phyloP scores from a whole-genome alignment of 2,113 vertebrate species.

The Thalassoma bifasciatum region DNA sequence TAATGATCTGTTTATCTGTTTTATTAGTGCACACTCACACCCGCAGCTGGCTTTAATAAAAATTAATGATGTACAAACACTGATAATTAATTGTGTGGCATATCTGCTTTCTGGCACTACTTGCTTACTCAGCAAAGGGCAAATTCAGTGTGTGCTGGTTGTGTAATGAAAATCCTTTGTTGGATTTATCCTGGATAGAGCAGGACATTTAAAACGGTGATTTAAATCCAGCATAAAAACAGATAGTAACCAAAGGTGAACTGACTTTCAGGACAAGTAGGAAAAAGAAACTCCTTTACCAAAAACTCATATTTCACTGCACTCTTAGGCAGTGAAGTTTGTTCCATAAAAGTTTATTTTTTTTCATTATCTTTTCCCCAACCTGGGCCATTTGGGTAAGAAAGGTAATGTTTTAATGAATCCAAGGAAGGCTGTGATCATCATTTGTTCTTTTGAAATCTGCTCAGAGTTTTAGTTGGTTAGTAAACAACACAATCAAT shows the following conservation, averaged over 20 bases:
- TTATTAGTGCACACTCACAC: slow-evolving; percentile 59
- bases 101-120: slow-evolving; percentile 60
- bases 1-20: slow-evolving; percentile 78
- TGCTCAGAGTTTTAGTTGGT: no score
- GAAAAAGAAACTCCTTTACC: background rate
- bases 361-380: no score
- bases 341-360: no score
- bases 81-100: slow-evolving; percentile 79
- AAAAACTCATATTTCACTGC: no score
- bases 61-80: slow-evolving; percentile 81
- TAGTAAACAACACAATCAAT: no score
- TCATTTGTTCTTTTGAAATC: no score
- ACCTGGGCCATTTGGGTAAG: no score
- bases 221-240: background rate
- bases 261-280: background rate
- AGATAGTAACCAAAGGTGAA: background rate
- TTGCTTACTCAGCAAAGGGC: slow-evolving; percentile 66
- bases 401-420: no score
- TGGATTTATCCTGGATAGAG: slow-evolving; percentile 47
- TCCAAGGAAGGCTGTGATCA: no score
- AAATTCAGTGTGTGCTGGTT: slow-evolving; percentile 43
- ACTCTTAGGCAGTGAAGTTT: background rate
- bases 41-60: slow-evolving; percentile 77
- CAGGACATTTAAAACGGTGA: background rate
- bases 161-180: slow-evolving; percentile 51